A percentile compares a stretch with the other conserved stretches of the same genome.
These are phyloP conservation scores for Melipona quadrifasciata DNA, from an alignment of 1,140 invertebrate species.

Conservation along the genomic window DNA sequence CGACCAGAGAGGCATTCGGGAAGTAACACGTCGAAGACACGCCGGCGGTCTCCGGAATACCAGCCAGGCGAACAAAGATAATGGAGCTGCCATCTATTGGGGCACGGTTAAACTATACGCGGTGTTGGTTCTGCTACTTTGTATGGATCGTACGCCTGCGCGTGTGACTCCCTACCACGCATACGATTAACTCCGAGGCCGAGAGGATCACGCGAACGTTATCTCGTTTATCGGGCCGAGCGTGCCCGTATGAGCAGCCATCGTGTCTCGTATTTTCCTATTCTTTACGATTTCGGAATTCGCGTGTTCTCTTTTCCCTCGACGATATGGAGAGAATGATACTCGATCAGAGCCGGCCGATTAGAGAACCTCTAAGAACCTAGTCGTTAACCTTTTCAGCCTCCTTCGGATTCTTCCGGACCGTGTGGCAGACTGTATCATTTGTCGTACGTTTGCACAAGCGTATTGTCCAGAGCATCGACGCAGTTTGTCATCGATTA, in stretches of 20 bases:
- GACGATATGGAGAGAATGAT: too few species aligned
- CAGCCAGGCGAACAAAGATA: constrained; percentile 73
- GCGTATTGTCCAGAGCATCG: too few species aligned
- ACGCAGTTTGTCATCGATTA: background rate
- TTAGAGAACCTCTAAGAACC: too few species aligned
- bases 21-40: background rate
- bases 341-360: background rate
- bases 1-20: background rate
- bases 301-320: background rate
- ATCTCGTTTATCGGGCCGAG: constrained; percentile 58
- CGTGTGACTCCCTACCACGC: constrained; percentile 29
- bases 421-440: background rate
- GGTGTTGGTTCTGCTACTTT: constrained; percentile 53
- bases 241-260: constrained; percentile 42
- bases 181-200: constrained; percentile 52
- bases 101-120: constrained; percentile 71
- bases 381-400: too few species aligned
- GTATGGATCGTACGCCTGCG: constrained; percentile 51
- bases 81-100: constrained; percentile 81
- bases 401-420: background rate
- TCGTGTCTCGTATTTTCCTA: constrained; percentile 37
- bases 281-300: constrained; percentile 43
- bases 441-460: background rate
- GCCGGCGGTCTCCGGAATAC: constrained; percentile 9
- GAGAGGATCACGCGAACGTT: constrained; percentile 56